Base-by-base conservation (phyloP, 2,888 invertebrate species). In the Orchesellides sinensis region DNA sequence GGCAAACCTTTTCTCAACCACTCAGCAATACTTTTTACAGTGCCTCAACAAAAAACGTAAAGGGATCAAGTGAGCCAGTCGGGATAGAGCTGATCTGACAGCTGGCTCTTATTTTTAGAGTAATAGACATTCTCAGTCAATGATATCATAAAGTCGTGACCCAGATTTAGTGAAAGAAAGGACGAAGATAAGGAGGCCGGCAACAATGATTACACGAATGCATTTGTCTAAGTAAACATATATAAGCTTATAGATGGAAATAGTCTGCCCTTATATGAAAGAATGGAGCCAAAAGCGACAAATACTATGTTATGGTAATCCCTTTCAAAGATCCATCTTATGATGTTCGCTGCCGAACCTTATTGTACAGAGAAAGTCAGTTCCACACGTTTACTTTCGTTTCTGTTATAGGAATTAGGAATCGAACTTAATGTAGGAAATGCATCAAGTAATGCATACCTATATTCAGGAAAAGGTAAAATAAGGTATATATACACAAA, bases 101-200 rank as follows among this genome's bases (percentile, higher is more conserved):
- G 69, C 77, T 32, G 47, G 68, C 68, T 77, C 77, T 77, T 77
- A 77, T 77, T 77, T 77, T 77, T 77, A 77, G 68, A 68, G 77
- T 77, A 77, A 77, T 77, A 77, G 77, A 77, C 77, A 77, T 69
- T 77, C 77, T 69, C 77, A 77, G 77, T 77, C 77, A 77, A 69
- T 69, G 77, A 69, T 68, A 77, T 77, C 77, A 77, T 77, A 77
- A 77, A 77, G 77, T 77, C 68, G 47, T 77, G 77, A 77, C 77
- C 77, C 69, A 77, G 77, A 77, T 77, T 77, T 77, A 77, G 47
- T 47, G 32, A 21, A 17, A 61, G 47, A 77, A 69, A 65, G 17
- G 19, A 77, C 59, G 29, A 68, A 65, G 65, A 65, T 35, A 75
- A 40, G 52, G 35, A n/a, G 47, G 17, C 49, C 17, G 21, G 49